Base-by-base conservation (phyloP, 2,113 vertebrate genomes). In the Speoplatyrhinus poulsoni region DNA sequence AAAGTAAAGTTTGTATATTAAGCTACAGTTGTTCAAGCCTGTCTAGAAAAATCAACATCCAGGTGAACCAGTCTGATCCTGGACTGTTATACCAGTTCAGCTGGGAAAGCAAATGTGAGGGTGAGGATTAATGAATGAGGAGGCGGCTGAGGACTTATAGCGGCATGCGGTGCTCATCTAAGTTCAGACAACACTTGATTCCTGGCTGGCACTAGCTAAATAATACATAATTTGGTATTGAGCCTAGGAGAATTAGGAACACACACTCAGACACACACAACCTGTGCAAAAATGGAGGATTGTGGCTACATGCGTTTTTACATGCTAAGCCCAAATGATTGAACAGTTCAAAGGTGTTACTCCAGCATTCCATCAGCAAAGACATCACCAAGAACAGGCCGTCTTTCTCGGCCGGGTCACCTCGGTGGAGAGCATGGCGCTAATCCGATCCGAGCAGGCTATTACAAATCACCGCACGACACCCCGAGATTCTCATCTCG, bases 391-490 rank as follows among this genome's bases (percentile, higher is more conserved):
- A 36, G 0, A 53, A 41, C 54, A 17, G 11, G 49, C 3, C n/a
- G 47, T 4, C 19, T 3, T 3, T 13, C 36, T 49, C n/a, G 26
- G 66, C 36, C 17, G 61, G 12, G 49, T 50, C 49, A 50, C 11
- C 3, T 50, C 12, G 49, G 49, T 50, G 49, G 49, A 13, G 12
- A 13, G 10, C 11, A 11, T 11, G 49, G 12, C 12, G 49, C 49
- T 50, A 55, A 54, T 36, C 62, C 53, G 70, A 67, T 56, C 15
- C 36, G 9, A 65, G 56, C 54, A n/a, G 55, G 62, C 55, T 47
- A 58, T 53, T n/a, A 75, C 67, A 55, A 26, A 71, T 78, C 72
- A 74, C 56, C 65, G 65, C 48, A 76, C 9, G 69, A n/a, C 6
- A 11, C 36, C 26, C 36, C 36, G 36, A 62, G 19, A 62, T 70